Base-by-base conservation (phyloP, 1,140 invertebrate genomes). In the Aethina tumida region DNA sequence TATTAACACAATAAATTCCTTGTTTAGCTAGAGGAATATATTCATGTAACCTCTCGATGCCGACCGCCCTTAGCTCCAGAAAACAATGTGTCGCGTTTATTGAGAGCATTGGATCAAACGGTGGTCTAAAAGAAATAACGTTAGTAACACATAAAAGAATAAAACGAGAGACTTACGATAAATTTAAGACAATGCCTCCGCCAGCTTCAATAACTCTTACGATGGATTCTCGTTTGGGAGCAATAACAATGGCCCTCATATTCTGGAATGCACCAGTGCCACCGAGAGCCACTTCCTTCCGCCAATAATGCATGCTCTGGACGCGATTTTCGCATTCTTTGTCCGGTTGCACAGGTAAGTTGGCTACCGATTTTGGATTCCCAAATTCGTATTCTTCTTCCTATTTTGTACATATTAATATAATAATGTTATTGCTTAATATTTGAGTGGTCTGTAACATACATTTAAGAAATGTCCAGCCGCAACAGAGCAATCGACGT, bases 331-430 rank as follows among this genome's bases (percentile, higher is more conserved):
- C 44, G 48, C 75, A 76, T 0, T 59, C 60, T 21, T 64, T 51
- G 8, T 51, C 63, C 2, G 33, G 45, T 18, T 69, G 41, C 0
- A 49, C 41, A 9, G 56, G 26, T 0, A 76, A 72, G 1, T 71
- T 58, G 15, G 59, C 56, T 9, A 59, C 47, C 9, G 74, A 71
- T 40, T 63, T 58, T 0, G 77, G 74, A 58, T 84, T 85, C 1
- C 81, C 82, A 73, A 79, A 84, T 57, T 86, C 83, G 60, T 68
- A 85, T 4, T 73, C 63, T 47, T 84, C 77, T 56, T 92, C 85
- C 77, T 89, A 49, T 9, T n/a, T n/a, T n/a, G n/a, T n/a, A n/a
- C n/a, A n/a, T n/a, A n/a, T n/a, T n/a, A n/a, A n/a, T n/a, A n/a
- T n/a, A n/a, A n/a, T n/a, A n/a, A n/a, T n/a, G n/a, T n/a, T n/a